phyloP scores from a whole-genome alignment of 2,888 invertebrate species.

The Perithous albicinctus region DNA sequence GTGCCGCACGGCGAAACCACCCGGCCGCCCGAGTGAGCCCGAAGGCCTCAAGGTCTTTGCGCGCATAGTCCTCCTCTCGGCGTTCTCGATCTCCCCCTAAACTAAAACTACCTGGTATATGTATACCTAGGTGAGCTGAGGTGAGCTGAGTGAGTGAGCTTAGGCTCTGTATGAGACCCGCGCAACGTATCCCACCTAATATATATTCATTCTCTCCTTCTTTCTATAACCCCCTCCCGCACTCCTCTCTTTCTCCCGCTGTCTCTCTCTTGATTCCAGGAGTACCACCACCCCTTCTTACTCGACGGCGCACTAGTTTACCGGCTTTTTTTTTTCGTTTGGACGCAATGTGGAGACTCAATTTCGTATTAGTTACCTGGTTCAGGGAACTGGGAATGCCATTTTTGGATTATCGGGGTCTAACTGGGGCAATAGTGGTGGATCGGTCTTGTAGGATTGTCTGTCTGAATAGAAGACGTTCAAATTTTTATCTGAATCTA shows the following conservation, averaged over 20 bases:
- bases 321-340: constrained; percentile 42
- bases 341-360: constrained; percentile 20
- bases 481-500: too few species aligned
- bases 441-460: too few species aligned
- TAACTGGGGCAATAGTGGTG: too few species aligned
- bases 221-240: neutral
- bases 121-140: constrained; percentile 53
- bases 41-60: constrained; percentile 83
- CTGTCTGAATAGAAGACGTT: too few species aligned
- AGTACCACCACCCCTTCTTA: constrained; percentile 42
- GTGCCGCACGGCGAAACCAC: constrained; percentile 74
- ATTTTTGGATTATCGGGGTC: too few species aligned
- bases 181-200: constrained; percentile 74
- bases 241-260: constrained; percentile 51
- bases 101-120: constrained; percentile 72
- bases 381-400: constrained; percentile 22
- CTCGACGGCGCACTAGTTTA: constrained; percentile 47
- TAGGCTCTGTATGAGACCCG: constrained; percentile 67
- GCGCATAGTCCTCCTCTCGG: constrained; percentile 60
- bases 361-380: constrained; percentile 45
- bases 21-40: constrained; percentile 80
- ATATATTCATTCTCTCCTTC: constrained; percentile 75
- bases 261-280: constrained; percentile 30
- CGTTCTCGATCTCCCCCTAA: constrained; percentile 68
- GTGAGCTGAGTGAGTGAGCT: constrained; percentile 70